Evolutionary conservation across 2,797 vertebrate species (phyloP), one percentile per base, ranked within the genome.

Genomic region (Pantherophis vulpinus): DNA sequence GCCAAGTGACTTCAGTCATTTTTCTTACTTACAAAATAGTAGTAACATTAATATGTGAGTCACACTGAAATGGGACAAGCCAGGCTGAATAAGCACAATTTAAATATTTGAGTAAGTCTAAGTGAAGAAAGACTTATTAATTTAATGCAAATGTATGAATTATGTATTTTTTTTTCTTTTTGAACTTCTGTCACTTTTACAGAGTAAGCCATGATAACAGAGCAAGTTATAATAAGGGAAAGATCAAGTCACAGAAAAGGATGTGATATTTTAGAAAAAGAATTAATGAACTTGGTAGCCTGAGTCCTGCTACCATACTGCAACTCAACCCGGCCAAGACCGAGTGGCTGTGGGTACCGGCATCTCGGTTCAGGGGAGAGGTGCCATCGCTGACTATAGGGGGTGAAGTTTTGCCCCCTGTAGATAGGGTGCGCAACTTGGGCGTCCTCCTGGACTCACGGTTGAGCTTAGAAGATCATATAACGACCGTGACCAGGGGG

Each of bases 1-100:
- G 47, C 79, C 93, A 93, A 93, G 90, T 91, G 59, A 37, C 66
- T 86, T 18, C 56, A 91, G 88, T 93, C 88, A 86, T 91, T 93
- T 86, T 93, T 86, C 70, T 27, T 70, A 16, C 14, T 56, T 89
- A 32, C 87, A 91, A 91, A 93, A 61, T 79, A 89, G 63, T 32
- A 79, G 56, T 55, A 88, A 83, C 79, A 89, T 93, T 89, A 93
- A 89, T 91, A 93, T 63, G 56, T 61, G n/a, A 16, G 47, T 89
- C 74, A 16, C 27, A 56, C 23, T 83, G 87, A 86, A 90, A 79
- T 54, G 37, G 56, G 27, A 92, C 74, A 92, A 90, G 91, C 54
- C 88, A 74, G 89, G 25, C 58, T 79, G 86, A 87, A 87, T 56
- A 87, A 60, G 47, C 63, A 90, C 20, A 90, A 32, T 87, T 92